phyloP scores from a whole-genome alignment of 2,797 vertebrate species.

The Melanotaenia nigrans region DNA sequence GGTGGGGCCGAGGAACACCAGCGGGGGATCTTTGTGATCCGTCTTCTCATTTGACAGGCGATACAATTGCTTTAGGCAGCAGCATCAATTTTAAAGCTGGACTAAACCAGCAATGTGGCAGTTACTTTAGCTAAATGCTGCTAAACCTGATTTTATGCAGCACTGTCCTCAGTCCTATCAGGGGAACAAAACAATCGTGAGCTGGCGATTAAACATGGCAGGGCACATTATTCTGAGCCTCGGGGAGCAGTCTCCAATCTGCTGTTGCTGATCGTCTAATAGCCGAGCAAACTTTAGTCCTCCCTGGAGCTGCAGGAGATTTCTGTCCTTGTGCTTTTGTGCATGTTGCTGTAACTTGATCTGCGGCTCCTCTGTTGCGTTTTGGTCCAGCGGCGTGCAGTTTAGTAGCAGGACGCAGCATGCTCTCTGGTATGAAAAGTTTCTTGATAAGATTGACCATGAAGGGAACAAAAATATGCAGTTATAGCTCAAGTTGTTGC shows the following conservation, averaged over 20 bases:
- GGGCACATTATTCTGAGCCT: slow-evolving; percentile 17
- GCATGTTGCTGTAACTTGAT: slow-evolving; percentile 1
- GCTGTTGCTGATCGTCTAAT: slow-evolving; percentile 8
- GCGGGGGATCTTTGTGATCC: slow-evolving; percentile 18
- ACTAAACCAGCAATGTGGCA: not conserved
- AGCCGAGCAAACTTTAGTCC: slow-evolving; percentile 10
- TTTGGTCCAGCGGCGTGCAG: slow-evolving; percentile 9
- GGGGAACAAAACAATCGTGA: slow-evolving; percentile 1
- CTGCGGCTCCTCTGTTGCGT: not conserved
- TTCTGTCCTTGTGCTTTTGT: not conserved
- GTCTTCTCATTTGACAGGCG: slow-evolving; percentile 22
- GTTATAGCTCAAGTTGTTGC: slow-evolving; percentile 21
- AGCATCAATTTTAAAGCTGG: not conserved
- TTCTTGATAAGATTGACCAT: slow-evolving; percentile 15
- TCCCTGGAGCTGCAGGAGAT: not conserved
- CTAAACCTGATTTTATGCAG: slow-evolving; percentile 7
- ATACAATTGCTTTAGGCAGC: slow-evolving; percentile 10
- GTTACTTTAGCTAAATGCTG: not conserved
- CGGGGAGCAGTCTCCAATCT: slow-evolving; percentile 5
- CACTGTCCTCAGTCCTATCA: not conserved
- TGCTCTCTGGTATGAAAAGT: slow-evolving; percentile 16
- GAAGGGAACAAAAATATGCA: not conserved
- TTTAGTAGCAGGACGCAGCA: slow-evolving; percentile 25
- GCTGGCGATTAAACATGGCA: slow-evolving; percentile 17
- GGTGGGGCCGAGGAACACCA: slow-evolving; percentile 17